Conservation (phyloP, 2,797 vertebrate species). For the Myiotriccus ornatus region DNA sequence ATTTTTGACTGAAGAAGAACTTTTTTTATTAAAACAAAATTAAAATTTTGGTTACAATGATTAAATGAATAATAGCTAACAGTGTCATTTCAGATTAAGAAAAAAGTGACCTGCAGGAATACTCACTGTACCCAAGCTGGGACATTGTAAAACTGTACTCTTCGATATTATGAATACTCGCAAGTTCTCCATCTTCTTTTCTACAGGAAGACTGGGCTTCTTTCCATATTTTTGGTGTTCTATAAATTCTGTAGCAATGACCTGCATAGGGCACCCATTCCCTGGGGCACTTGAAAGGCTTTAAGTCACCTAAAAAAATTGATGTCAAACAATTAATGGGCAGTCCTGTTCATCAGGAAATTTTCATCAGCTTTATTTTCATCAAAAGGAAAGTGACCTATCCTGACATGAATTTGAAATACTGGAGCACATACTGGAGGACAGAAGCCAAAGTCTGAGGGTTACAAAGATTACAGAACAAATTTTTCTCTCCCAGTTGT, state of each 20-base stretch:
- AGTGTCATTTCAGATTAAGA: background rate
- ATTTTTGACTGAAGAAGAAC: background rate
- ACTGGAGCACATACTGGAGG: background rate
- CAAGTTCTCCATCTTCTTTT: slow-evolving; percentile 87
- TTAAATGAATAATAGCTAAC: background rate
- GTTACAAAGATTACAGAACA: background rate
- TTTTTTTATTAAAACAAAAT: background rate
- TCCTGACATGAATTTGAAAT: background rate
- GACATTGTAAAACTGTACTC: slow-evolving; percentile 91
- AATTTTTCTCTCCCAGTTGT: background rate
- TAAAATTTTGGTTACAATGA: background rate
- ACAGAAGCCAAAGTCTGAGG: background rate
- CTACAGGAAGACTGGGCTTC: slow-evolving; percentile 84
- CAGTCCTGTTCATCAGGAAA: background rate
- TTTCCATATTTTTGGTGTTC: slow-evolving; percentile 82
- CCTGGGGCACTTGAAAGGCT: slow-evolving; percentile 78
- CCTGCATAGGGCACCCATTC: slow-evolving; percentile 87
- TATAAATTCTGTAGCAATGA: slow-evolving; percentile 87
- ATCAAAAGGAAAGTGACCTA: background rate
- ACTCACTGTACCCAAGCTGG: slow-evolving; percentile 90
- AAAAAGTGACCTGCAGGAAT: background rate
- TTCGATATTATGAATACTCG: slow-evolving; percentile 87
- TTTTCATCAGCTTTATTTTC: background rate
- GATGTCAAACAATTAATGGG: background rate
- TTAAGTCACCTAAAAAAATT: slow-evolving; percentile 71